Evolutionary conservation across 2,888 invertebrate genomes (phyloP), one percentile per base, ranked within the genome.

Genomic region (Leptopilina myrica): DNA sequence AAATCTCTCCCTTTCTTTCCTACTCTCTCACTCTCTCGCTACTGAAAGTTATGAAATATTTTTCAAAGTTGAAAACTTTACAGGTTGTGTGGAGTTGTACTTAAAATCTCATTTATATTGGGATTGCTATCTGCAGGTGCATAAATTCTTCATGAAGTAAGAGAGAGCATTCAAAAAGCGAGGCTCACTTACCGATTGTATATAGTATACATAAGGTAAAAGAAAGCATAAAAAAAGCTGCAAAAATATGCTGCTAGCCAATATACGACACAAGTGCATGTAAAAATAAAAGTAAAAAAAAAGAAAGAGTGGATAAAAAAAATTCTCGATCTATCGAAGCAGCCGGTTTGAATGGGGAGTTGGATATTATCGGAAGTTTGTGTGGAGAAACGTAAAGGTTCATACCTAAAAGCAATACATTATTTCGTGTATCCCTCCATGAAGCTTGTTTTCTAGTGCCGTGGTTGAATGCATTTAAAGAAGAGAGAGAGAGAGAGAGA

Each of bases 91-190:
- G 49, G 49, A 15, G 65, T 49, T 87, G 87, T 89, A 89, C 88
- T 89, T 89, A 90, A 88, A 88, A 89, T 88, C 89, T 90, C 90
- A 88, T 89, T 89, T 90, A 90, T 88, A 89, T 88, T 87, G 86
- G 85, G 86, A 81, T 83, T 82, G 82, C 87, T 89, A 90, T 89
- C 88, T 86, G 85, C 84, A 84, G 80, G 84, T 85, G 86, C 88
- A 90, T 90, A 90, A 90, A 90, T 90, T 89, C 83, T 82, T 79
- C 85, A 78, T 78, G 77, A 77, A 76, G 59, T 76, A 76, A 12
- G 12, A 49, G 49, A 64, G 53, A 49, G 69, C 75, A 79, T 43
- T 79, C 78, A 79, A 82, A 79, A 79, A 80, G 77, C 81, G 77
- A 33, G 33, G 59, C 81, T 26, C 82, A 81, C 76, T 80, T 82